These are phyloP conservation scores for Galeruca laticollis DNA, from an alignment of 2,888 invertebrate species.

Conservation along the genomic window DNA sequence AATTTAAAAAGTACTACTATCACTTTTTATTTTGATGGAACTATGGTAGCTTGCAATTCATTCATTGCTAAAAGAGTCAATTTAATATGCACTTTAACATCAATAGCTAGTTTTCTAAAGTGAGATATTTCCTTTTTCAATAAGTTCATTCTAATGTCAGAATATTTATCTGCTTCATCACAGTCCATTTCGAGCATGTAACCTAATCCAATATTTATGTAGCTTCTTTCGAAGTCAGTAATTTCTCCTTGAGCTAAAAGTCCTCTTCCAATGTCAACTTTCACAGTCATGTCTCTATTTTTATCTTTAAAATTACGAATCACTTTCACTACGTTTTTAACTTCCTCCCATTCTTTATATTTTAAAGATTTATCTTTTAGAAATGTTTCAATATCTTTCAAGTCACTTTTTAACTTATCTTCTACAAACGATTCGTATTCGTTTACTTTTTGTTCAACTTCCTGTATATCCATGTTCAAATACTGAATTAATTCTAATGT, in stretches of 20 bases:
- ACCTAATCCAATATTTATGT: slow-evolving; percentile 62
- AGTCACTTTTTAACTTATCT: slow-evolving; percentile 61
- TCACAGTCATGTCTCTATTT: slow-evolving; percentile 57
- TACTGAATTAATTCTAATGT: too few species aligned
- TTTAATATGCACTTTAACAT: slow-evolving; percentile 65
- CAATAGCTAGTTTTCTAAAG: slow-evolving; percentile 61
- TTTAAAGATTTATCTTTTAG: slow-evolving; percentile 55
- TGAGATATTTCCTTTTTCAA: slow-evolving; percentile 63
- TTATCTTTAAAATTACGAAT: slow-evolving; percentile 58
- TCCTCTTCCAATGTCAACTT: slow-evolving; percentile 54
- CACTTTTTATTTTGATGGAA: slow-evolving; percentile 8
- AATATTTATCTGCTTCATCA: slow-evolving; percentile 63
- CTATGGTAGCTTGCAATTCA: slow-evolving; percentile 57
- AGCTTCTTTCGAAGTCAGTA: slow-evolving; percentile 56
- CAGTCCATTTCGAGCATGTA: slow-evolving; percentile 63
- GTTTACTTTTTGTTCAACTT: slow-evolving; percentile 56
- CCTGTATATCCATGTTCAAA: slow-evolving; percentile 47
- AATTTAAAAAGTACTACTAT: not conserved
- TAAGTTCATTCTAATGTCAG: slow-evolving; percentile 60
- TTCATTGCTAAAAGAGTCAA: slow-evolving; percentile 63
- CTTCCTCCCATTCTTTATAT: slow-evolving; percentile 62
- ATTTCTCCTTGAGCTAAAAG: slow-evolving; percentile 58
- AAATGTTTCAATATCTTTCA: slow-evolving; percentile 59
- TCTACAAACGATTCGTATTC: slow-evolving; percentile 63
- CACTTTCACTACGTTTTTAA: slow-evolving; percentile 57